Evolutionary conservation across 2,888 invertebrate species (phyloP).

Genomic region (Synergus laeviventris): DNA sequence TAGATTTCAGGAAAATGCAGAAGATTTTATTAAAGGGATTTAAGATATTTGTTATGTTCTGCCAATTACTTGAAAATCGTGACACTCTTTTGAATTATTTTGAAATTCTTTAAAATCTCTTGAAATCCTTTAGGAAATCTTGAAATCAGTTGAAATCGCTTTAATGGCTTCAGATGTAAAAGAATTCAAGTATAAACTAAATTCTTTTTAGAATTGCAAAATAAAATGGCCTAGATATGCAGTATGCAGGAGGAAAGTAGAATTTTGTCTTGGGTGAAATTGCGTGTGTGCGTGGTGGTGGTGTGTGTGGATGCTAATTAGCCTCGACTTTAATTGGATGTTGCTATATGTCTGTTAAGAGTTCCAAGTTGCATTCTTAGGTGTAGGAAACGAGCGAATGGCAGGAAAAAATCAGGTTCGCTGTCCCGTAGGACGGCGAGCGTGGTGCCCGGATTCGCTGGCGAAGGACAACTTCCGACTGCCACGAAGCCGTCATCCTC

Average conservation of each 20-base stretch:
- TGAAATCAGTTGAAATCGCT: no score
- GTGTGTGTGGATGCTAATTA: slow-evolving; percentile 28
- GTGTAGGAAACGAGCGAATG: slow-evolving; percentile 72
- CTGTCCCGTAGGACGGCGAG: slow-evolving; percentile 72
- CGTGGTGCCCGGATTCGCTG: slow-evolving; percentile 68
- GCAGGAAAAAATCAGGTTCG: slow-evolving; percentile 73
- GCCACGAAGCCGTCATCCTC: slow-evolving; percentile 67
- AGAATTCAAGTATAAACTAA: no score
- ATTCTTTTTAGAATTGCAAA: not conserved
- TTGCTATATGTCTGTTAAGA: slow-evolving; percentile 57
- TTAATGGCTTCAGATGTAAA: no score
- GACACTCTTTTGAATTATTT: no score
- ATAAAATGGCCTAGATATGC: not conserved
- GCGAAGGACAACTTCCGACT: slow-evolving; percentile 60
- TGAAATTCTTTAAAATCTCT: no score
- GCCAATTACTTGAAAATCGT: no score
- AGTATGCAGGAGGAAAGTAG: not conserved
- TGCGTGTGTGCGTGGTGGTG: not conserved
- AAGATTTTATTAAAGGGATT: no score
- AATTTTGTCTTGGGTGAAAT: slow-evolving; percentile 16
- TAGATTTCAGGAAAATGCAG: no score
- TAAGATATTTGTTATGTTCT: no score
- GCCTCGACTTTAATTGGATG: slow-evolving; percentile 33
- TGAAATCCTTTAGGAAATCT: no score
- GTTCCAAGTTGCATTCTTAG: slow-evolving; percentile 67